These are phyloP conservation scores for Plectus sambesii DNA, from an alignment of 1,140 invertebrate genomes.

Conservation along the genomic window DNA sequence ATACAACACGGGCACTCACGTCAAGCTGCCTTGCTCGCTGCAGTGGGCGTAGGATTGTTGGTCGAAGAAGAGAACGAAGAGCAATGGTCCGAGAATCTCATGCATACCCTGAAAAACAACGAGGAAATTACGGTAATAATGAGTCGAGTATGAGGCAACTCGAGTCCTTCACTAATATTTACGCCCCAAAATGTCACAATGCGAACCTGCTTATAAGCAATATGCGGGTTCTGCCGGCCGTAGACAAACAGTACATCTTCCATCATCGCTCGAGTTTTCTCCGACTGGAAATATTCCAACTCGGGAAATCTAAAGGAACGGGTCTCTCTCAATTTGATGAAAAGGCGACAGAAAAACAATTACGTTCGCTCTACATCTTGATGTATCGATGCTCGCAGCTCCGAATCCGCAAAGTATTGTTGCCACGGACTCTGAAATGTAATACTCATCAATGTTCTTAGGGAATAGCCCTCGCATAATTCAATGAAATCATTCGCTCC, in stretches of 20 bases:
- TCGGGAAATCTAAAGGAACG: conserved; percentile 56
- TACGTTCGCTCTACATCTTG: conserved; percentile 67
- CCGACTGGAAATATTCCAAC: conserved; percentile 62
- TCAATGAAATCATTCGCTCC: too few species aligned
- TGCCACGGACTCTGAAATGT: conserved; percentile 69
- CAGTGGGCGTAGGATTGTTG: conserved; percentile 55
- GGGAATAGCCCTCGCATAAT: too few species aligned
- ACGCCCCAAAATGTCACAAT: not conserved
- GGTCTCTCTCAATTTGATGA: conserved; percentile 7
- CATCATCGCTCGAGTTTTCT: conserved; percentile 60
- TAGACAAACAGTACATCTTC: conserved; percentile 61
- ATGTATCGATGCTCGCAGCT: conserved; percentile 59
- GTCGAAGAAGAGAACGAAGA: conserved; percentile 63
- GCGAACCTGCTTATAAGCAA: conserved; percentile 61
- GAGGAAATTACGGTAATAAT: conserved; percentile 16
- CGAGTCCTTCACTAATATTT: conserved; percentile 1
- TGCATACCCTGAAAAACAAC: conserved; percentile 61
- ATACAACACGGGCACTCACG: conserved; percentile 1
- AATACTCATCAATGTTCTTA: too few species aligned
- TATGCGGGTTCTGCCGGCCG: conserved; percentile 59
- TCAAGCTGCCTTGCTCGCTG: conserved; percentile 22
- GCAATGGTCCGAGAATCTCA: conserved; percentile 63
- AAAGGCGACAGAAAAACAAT: conserved; percentile 31
- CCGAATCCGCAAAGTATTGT: conserved; percentile 66
- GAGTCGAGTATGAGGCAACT: too few species aligned